phyloP scores from a whole-genome alignment of 2,113 vertebrate genomes.

The Lagopus muta region DNA sequence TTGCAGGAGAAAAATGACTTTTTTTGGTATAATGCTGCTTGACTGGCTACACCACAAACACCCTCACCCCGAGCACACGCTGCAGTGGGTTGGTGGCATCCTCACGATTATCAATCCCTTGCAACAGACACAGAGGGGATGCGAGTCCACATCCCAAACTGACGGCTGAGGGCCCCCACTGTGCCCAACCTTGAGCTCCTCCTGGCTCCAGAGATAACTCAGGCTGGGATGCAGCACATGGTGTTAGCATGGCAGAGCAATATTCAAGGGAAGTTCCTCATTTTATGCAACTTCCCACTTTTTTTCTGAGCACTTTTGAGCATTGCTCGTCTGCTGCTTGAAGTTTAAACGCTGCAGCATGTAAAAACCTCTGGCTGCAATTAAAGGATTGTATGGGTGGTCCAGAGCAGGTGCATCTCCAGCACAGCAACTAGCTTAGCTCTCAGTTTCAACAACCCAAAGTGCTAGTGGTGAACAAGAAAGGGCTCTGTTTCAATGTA shows the following conservation, averaged over 20 bases:
- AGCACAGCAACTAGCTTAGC: background rate
- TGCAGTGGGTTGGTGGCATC: background rate
- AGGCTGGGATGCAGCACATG: too few relatives aligned
- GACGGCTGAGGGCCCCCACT: background rate
- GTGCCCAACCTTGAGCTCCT: conserved; percentile 11
- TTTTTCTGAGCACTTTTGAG: background rate
- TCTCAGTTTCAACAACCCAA: background rate
- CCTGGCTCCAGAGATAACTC: background rate
- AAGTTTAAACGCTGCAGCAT: rapidly evolving
- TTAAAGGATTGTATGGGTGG: rapidly evolving
- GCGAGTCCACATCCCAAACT: background rate
- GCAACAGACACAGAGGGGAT: background rate
- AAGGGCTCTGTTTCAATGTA: background rate
- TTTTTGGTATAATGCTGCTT: background rate
- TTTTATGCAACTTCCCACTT: background rate
- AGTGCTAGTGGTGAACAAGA: background rate
- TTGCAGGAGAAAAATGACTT: background rate
- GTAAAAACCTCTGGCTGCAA: rapidly evolving
- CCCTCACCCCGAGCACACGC: background rate
- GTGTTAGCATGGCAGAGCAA: background rate
- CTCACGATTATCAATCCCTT: background rate
- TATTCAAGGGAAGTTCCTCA: rapidly evolving
- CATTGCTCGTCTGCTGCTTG: rapidly evolving
- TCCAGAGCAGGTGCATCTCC: background rate
- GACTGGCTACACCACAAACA: background rate